phyloP scores from a whole-genome alignment of 2,113 vertebrate genomes.

The Aegotheles bennettii region DNA sequence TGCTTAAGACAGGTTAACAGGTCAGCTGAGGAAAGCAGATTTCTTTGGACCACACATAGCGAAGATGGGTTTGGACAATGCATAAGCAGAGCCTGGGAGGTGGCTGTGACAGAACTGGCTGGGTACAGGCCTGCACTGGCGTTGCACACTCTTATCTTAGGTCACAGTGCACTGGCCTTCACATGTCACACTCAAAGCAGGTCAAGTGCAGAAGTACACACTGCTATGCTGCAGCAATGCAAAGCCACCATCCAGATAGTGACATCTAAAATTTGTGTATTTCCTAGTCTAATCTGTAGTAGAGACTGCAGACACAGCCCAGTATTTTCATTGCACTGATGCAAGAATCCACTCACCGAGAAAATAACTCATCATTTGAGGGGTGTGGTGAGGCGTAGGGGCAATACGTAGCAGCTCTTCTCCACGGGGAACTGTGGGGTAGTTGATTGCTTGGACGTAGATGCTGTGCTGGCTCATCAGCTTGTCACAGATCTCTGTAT shows the following conservation, averaged over 20 bases:
- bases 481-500: slow-evolving; percentile 88
- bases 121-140: background rate
- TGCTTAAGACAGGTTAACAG: background rate
- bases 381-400: slow-evolving; percentile 93
- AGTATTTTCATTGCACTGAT: background rate
- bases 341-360: slow-evolving; percentile 77
- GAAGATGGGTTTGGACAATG: background rate
- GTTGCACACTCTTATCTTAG: background rate
- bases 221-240: background rate
- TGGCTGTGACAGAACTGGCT: background rate
- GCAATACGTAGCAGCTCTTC: slow-evolving; percentile 94
- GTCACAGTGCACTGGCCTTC: background rate
- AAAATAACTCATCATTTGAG: slow-evolving; percentile 97
- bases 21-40: background rate
- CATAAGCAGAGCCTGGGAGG: background rate
- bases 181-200: background rate
- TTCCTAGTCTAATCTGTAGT: background rate
- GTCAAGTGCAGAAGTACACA: accelerated
- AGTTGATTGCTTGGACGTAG: slow-evolving; percentile 97
- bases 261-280: background rate
- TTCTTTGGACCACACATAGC: background rate
- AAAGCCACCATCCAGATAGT: background rate
- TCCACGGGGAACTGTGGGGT: slow-evolving; percentile 90
- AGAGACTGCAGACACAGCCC: background rate
- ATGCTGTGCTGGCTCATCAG: slow-evolving; percentile 93